phyloP scores from a whole-genome alignment of 2,797 vertebrate genomes.

The Enteromius unitaeniatus region DNA sequence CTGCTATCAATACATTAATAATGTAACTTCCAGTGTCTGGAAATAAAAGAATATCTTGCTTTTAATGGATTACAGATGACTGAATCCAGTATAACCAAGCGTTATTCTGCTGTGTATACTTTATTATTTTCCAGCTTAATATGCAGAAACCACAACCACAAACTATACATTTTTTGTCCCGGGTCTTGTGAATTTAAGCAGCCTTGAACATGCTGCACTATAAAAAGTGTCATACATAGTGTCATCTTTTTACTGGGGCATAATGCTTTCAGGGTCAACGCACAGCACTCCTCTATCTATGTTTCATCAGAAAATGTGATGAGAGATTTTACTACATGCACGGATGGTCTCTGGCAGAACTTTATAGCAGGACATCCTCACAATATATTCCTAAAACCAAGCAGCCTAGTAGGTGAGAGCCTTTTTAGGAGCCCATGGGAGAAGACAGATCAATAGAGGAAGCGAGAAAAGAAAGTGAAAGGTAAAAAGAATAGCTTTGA shows the following conservation, averaged over 20 bases:
- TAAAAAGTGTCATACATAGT: slow-evolving; percentile 3
- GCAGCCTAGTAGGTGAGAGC: slow-evolving; percentile 12
- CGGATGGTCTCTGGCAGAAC: slow-evolving; percentile 25
- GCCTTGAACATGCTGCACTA: not conserved
- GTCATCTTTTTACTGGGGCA: not conserved
- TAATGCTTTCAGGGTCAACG: slow-evolving; percentile 21
- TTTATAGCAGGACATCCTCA: slow-evolving; percentile 17
- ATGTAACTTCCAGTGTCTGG: not conserved
- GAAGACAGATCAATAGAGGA: slow-evolving; percentile 47
- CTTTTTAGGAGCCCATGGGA: slow-evolving; percentile 25
- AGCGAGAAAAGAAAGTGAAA: slow-evolving; percentile 33
- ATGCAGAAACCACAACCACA: not conserved
- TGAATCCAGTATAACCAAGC: not conserved
- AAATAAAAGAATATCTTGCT: not conserved
- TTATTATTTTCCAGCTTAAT: not conserved
- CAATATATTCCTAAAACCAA: slow-evolving; percentile 29
- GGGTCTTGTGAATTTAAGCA: slow-evolving; percentile 2
- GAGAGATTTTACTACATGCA: slow-evolving; percentile 5
- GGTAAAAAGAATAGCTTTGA: slow-evolving; percentile 38
- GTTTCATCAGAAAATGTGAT: slow-evolving; percentile 17
- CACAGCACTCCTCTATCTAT: not conserved
- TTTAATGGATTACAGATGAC: not conserved
- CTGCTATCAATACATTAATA: not conserved
- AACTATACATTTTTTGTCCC: not conserved
- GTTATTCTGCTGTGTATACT: not conserved